A percentile compares a stretch with the other conserved stretches of the same genome.
Conservation (phyloP, 2,113 vertebrate species). For the Hydrolagus affinis region DNA sequence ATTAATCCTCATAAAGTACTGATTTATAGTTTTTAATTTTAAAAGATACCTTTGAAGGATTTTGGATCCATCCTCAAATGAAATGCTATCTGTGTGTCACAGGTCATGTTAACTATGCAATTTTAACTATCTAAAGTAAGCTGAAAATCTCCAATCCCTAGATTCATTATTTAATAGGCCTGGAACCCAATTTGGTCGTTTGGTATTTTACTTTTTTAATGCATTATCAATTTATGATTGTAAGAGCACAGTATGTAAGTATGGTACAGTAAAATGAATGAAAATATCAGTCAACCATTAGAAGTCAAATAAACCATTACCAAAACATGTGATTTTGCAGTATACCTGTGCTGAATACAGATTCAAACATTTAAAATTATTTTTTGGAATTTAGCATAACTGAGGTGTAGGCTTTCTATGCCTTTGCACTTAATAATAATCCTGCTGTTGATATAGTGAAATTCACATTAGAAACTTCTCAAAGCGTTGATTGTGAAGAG, state of each 20-base stretch:
- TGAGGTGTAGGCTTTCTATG: neutral
- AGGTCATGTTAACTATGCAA: neutral
- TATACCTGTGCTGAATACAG: neutral
- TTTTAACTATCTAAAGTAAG: neutral
- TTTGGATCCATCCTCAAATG: neutral
- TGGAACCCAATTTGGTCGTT: neutral
- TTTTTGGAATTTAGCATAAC: neutral
- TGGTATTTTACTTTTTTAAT: neutral
- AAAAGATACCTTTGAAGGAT: neutral
- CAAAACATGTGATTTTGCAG: neutral
- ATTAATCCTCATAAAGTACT: neutral
- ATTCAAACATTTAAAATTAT: neutral
- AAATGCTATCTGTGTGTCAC: neutral
- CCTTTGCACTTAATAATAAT: neutral
- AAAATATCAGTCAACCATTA: neutral
- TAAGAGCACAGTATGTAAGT: neutral
- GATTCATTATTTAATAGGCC: neutral
- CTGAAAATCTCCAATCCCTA: too few species aligned
- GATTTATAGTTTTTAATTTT: neutral
- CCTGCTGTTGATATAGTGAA: too few species aligned
- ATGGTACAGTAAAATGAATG: neutral
- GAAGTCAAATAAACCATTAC: neutral
- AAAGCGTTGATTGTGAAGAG: too few species aligned
- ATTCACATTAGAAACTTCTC: too few species aligned
- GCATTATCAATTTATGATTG: constrained; percentile 14